A percentile compares a stretch with the other conserved stretches of the same genome.
Conservation (phyloP, 2,888 invertebrate genomes). For the Patella depressa region DNA sequence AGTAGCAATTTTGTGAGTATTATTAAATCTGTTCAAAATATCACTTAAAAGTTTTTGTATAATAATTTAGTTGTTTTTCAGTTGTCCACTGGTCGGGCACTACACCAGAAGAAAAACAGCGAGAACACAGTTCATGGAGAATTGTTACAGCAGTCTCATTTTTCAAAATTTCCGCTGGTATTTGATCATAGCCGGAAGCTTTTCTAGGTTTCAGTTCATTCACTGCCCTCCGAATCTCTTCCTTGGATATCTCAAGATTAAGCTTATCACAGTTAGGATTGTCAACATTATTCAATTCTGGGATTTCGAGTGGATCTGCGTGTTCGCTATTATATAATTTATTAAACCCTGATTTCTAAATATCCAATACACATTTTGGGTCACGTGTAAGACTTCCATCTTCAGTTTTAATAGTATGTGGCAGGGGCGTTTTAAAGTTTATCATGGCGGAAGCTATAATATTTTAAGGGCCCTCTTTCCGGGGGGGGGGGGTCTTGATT, state of each 20-base stretch:
- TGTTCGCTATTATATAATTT: neutral
- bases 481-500: no score
- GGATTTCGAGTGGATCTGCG: neutral
- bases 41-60: no score
- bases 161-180: conserved; percentile 22
- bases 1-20: no score
- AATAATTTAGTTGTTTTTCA: no score
- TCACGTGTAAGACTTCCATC: neutral
- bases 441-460: no score
- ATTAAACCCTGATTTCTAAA: neutral
- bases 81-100: neutral
- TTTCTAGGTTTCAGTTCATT: conserved; percentile 24
- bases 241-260: conserved; percentile 22
- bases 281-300: neutral
- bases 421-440: no score
- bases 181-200: conserved; percentile 24
- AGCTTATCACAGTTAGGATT: neutral
- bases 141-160: conserved; percentile 26
- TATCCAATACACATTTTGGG: neutral
- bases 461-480: no score
- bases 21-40: no score
- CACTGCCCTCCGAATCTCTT: conserved; percentile 27
- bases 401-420: neutral
- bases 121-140: conserved; percentile 25
- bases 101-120: conserved; percentile 13